These are phyloP conservation scores for Cairina moschata DNA, from an alignment of 2,113 vertebrate genomes.

Conservation along the genomic window DNA sequence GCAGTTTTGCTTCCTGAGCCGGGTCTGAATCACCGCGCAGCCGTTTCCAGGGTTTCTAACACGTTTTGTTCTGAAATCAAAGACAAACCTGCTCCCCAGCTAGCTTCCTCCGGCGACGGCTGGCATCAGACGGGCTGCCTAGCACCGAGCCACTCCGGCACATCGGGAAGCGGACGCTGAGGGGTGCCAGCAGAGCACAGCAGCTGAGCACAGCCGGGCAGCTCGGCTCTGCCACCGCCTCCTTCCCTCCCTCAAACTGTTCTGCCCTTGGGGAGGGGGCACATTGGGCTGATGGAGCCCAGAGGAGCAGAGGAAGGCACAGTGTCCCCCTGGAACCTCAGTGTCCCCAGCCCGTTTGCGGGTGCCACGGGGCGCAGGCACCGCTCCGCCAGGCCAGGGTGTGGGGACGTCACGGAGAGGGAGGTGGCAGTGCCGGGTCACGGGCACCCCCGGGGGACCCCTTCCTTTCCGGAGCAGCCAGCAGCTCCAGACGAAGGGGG, in stretches of 20 bases:
- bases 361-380: background rate
- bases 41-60: background rate
- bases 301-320: background rate
- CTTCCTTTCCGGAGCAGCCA: rapidly evolving
- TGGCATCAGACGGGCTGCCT: background rate
- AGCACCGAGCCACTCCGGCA: rapidly evolving
- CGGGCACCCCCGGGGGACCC: background rate
- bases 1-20: background rate
- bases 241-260: background rate
- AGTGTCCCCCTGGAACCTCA: background rate
- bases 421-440: background rate
- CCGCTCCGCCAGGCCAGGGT: background rate
- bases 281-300: background rate
- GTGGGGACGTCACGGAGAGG: background rate
- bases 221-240: background rate
- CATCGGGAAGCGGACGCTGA: rapidly evolving
- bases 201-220: background rate
- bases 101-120: background rate
- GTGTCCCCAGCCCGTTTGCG: background rate
- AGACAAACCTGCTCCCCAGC: background rate
- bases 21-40: background rate
- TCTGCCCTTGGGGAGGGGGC: background rate
- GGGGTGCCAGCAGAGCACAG: background rate
- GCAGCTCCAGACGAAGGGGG: rapidly evolving
- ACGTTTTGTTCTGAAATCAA: background rate